phyloP scores from a whole-genome alignment of 2,888 invertebrate genomes.

The Lysandra bellargus region DNA sequence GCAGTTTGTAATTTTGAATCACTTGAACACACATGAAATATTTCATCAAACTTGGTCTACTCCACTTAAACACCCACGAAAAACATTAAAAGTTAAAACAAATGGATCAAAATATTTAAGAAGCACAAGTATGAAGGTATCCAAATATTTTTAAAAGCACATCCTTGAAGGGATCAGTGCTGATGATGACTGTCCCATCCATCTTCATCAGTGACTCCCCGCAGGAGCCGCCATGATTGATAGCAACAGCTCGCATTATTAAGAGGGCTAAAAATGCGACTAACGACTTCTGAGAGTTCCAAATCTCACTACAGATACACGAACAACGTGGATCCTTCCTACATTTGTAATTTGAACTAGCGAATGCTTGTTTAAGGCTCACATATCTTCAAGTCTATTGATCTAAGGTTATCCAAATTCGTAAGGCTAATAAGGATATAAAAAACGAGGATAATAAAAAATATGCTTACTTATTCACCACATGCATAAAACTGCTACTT shows the following conservation, averaged over 20 bases:
- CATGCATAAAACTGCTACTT: not conserved
- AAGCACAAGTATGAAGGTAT: not conserved
- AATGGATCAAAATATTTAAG: not conserved
- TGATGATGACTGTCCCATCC: not conserved
- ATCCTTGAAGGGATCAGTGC: not conserved
- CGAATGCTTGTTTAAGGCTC: too few species aligned
- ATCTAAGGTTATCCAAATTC: too few species aligned
- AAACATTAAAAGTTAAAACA: too few species aligned
- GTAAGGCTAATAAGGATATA: too few species aligned
- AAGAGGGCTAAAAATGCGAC: slow-evolving; percentile 21
- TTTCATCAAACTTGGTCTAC: too few species aligned
- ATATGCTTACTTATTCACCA: not conserved
- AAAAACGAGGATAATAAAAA: too few species aligned
- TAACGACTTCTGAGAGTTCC: slow-evolving; percentile 14
- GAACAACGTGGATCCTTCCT: not conserved
- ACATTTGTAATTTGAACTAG: not conserved
- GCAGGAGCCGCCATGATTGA: slow-evolving; percentile 10
- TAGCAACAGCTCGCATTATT: slow-evolving; percentile 20
- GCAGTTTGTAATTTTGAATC: too few species aligned
- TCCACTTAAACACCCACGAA: too few species aligned
- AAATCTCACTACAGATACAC: slow-evolving; percentile 1
- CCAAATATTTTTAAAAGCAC: not conserved
- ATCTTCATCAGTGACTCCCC: slow-evolving; percentile 5
- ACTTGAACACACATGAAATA: too few species aligned
- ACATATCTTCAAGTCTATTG: too few species aligned